Percentiles rank a stretch among this genome's conserved stretches.
Evolutionary conservation across 2,888 invertebrate genomes (phyloP).

Genomic region (Spilarctia lutea): DNA sequence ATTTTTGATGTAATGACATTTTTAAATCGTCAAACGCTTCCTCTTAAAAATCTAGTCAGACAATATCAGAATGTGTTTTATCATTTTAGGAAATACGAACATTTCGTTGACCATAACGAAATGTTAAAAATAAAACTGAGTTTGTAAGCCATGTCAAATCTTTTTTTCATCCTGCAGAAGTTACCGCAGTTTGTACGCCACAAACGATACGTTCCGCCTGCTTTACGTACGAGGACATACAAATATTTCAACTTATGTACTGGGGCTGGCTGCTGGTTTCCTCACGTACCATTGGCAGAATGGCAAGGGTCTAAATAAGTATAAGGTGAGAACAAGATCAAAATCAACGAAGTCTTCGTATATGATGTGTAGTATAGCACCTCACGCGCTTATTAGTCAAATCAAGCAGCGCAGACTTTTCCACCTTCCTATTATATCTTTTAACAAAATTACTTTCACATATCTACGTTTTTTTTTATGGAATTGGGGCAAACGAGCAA

Average conservation of each 20-base stretch:
- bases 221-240: constrained; percentile 77
- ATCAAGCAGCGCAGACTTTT: not conserved
- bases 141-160: no score
- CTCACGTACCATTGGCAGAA: constrained; percentile 70
- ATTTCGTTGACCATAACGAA: no score
- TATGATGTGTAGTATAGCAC: not conserved
- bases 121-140: no score
- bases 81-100: no score
- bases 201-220: constrained; percentile 70
- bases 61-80: no score
- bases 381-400: no score
- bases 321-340: constrained; percentile 57
- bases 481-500: no score
- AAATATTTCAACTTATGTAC: constrained; percentile 73
- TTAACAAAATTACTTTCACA: no score
- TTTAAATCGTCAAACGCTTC: no score
- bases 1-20: no score
- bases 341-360: not conserved
- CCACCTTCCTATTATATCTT: not conserved
- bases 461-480: no score
- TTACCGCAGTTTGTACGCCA: constrained; percentile 66
- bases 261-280: constrained; percentile 77
- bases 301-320: constrained; percentile 59
- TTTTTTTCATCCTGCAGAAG: constrained; percentile 55
- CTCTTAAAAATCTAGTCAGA: no score